These are phyloP conservation scores for Mantis religiosa DNA, from an alignment of 2,888 invertebrate genomes.

Conservation along the genomic window DNA sequence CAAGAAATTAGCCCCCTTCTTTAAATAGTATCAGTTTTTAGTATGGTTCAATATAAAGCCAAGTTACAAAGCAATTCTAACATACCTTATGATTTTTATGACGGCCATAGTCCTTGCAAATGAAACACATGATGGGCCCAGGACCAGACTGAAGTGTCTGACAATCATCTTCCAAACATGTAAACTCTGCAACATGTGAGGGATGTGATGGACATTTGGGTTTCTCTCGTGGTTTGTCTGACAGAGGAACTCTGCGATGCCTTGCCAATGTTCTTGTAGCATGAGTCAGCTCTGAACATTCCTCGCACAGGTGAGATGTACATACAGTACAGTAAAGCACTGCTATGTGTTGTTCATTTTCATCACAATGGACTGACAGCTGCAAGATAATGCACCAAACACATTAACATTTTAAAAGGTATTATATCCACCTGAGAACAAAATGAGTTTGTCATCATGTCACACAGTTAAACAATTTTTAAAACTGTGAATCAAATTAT, in stretches of 20 bases:
- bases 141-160: constrained; percentile 37
- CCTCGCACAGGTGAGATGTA: constrained; percentile 51
- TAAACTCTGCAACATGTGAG: constrained; percentile 53
- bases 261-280: constrained; percentile 50
- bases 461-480: too few relatives aligned
- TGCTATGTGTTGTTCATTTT: constrained; percentile 52
- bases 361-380: constrained; percentile 50
- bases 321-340: constrained; percentile 55
- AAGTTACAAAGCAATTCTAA: background rate
- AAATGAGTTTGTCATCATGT: too few relatives aligned
- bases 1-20: too few relatives aligned
- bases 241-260: constrained; percentile 51
- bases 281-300: constrained; percentile 51
- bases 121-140: constrained; percentile 54
- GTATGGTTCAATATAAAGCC: too few relatives aligned
- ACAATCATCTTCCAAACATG: constrained; percentile 53
- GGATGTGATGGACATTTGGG: constrained; percentile 53
- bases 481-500: too few relatives aligned
- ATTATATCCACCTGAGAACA: too few relatives aligned
- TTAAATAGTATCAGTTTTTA: too few relatives aligned
- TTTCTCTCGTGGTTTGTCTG: constrained; percentile 53
- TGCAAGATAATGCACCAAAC: constrained; percentile 30
- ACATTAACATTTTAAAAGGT: background rate
- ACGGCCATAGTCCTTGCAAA: constrained; percentile 55
- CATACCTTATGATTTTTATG: constrained; percentile 52